Conservation (phyloP, 1,140 invertebrate species). For the Drosophila lacteicornis region DNA sequence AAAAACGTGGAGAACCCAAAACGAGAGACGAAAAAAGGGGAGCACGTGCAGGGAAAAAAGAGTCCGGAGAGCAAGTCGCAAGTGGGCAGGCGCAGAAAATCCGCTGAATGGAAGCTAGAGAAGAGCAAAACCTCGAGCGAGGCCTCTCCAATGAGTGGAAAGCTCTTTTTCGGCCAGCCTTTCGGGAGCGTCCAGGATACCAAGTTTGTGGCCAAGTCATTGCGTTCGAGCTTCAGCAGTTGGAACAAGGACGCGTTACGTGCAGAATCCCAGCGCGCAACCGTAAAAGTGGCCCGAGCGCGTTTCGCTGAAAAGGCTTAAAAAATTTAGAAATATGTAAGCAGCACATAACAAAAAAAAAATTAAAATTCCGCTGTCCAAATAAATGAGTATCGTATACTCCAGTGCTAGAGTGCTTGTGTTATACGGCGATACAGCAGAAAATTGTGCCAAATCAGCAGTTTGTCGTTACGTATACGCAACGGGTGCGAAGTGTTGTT, state of each 20-base stretch:
- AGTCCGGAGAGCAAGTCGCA: constrained; percentile 6
- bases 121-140: constrained; percentile 13
- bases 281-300: constrained; percentile 38
- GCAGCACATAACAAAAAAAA: constrained; percentile 3
- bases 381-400: constrained; percentile 7
- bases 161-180: constrained; percentile 50
- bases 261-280: constrained; percentile 67
- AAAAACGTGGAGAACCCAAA: constrained; percentile 57
- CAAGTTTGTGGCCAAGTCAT: constrained; percentile 66
- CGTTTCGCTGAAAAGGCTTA: constrained; percentile 16
- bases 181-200: constrained; percentile 74
- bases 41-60: constrained; percentile 35
- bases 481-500: constrained; percentile 54
- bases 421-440: constrained; percentile 4
- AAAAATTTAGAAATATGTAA: constrained; percentile 17
- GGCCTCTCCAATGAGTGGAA: constrained; percentile 25
- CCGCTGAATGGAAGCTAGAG: constrained; percentile 55
- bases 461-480: constrained; percentile 65
- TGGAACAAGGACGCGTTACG: constrained; percentile 82
- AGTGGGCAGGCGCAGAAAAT: constrained; percentile 26
- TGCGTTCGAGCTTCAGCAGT: constrained; percentile 73
- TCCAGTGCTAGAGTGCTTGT: constrained; percentile 31
- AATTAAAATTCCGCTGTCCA: constrained; percentile 1
- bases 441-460: constrained; percentile 51
- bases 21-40: constrained; percentile 21